These are phyloP conservation scores for Pimpla rufipes DNA, from an alignment of 2,888 invertebrate genomes.

Conservation along the genomic window DNA sequence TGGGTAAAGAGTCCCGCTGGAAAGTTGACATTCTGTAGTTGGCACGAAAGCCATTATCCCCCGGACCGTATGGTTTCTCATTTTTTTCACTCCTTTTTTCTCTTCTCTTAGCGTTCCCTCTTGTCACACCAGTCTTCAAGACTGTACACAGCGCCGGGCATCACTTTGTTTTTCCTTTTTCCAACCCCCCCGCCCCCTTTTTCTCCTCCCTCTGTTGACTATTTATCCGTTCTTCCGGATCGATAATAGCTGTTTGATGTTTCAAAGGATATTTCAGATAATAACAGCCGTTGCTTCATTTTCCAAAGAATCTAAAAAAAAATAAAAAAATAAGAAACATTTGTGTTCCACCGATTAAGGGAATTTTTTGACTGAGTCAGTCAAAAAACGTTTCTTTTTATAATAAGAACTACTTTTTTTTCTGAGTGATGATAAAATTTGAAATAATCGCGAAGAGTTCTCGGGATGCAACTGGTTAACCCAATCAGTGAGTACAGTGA, in stretches of 20 bases:
- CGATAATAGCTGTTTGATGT: conserved; percentile 36
- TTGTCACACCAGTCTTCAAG: conserved; percentile 48
- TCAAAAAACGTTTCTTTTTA: too few species aligned
- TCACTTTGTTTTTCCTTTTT: conserved; percentile 16
- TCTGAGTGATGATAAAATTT: too few species aligned
- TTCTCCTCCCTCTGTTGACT: conserved; percentile 15
- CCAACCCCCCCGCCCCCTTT: too few species aligned
- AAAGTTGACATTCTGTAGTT: conserved; percentile 71
- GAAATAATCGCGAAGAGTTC: too few species aligned
- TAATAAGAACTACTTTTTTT: too few species aligned
- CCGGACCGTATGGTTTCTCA: conserved; percentile 47
- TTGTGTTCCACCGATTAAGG: too few species aligned
- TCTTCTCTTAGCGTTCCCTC: conserved; percentile 44
- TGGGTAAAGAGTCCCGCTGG: conserved; percentile 45
- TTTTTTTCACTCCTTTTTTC: conserved; percentile 20
- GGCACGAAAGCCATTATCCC: conserved; percentile 70
- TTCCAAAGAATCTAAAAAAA: background rate
- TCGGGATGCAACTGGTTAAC: too few species aligned
- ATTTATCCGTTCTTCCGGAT: conserved; percentile 23
- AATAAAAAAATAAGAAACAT: too few species aligned
- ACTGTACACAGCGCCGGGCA: conserved; percentile 51
- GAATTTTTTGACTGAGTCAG: too few species aligned
- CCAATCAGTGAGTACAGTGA: too few species aligned
- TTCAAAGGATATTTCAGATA: background rate
- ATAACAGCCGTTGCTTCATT: background rate